Base-by-base conservation (phyloP, 1,140 invertebrate genomes). In the Conus ventricosus region DNA sequence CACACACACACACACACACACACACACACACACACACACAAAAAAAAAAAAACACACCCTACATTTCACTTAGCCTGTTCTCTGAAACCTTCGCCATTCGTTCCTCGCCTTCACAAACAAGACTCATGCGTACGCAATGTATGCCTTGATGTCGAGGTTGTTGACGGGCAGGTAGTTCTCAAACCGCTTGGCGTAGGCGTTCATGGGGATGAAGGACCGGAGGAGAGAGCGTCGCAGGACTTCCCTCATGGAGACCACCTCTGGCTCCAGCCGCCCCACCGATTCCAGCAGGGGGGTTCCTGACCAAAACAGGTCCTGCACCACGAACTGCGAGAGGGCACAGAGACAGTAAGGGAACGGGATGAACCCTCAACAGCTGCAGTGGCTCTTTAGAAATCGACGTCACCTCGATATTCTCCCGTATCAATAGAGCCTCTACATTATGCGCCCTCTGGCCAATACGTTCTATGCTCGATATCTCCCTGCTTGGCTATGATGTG, bases 271-370 rank as follows among this genome's bases (percentile, higher is more conserved):
- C n/a, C 97, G 93, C 88, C 97, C 97, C n/a, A 97, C 96, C 4
- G 97, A 96, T 8, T 97, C 97, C 3, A 97, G 94, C 85, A 96
- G 96, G 0, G 97, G 93, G 81, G 97, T 96, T 13, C 96, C 96
- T 0, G 97, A 96, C 94, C 97, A 97, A 82, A 96, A 96, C 3
- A 97, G 95, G 39, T 96, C 96, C 10, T 96, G 96, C 94, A 97
- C 94, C 7, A 97, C 95, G 90, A 96, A 96, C n/a, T 97, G 96
- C 51, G 25, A 53, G 71, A 25, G 17, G 11, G 17, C 25, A 39
- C 39, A 39, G 39, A 39, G 39, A 39, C 39, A 39, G 39, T 3
- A 39, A n/a, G 27, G 63, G 27, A 87, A 87, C 4, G 23, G 63
- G 23, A 71, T 13, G 67, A 71, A 23, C 39, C 3, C 39, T 39